phyloP scores from a whole-genome alignment of 2,797 vertebrate genomes.

The Meda fulgida region DNA sequence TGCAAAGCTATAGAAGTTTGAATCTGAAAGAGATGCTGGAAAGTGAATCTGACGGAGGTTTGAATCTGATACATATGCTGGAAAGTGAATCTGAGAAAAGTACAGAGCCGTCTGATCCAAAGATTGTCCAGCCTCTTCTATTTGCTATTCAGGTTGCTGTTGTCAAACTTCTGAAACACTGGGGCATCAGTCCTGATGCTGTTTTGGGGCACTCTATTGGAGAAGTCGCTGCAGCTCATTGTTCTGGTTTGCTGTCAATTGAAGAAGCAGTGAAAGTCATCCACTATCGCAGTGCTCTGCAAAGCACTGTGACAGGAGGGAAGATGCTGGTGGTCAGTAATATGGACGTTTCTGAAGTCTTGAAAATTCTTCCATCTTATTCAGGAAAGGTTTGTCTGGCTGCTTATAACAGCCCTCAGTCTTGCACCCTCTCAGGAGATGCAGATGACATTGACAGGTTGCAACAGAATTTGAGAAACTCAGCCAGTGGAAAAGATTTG shows the following conservation, averaged over 20 bases:
- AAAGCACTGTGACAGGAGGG: slow-evolving; percentile 78
- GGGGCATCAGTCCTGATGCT: slow-evolving; percentile 81
- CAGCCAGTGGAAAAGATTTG: slow-evolving; percentile 72
- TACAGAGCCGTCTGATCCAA: slow-evolving; percentile 72
- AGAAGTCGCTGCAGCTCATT: slow-evolving; percentile 86
- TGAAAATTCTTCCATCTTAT: slow-evolving; percentile 68
- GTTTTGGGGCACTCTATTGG: slow-evolving; percentile 85
- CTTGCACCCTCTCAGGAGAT: slow-evolving; percentile 87
- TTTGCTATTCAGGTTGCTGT: slow-evolving; percentile 87
- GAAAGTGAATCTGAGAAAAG: slow-evolving; percentile 66
- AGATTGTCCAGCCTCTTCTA: slow-evolving; percentile 83
- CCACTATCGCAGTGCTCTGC: slow-evolving; percentile 80
- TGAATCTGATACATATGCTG: slow-evolving; percentile 74
- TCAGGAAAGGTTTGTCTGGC: slow-evolving; percentile 79
- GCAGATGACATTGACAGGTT: slow-evolving; percentile 72
- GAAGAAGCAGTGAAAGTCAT: slow-evolving; percentile 86
- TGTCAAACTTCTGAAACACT: slow-evolving; percentile 76
- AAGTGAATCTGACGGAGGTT: slow-evolving; percentile 59
- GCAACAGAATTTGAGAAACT: slow-evolving; percentile 69
- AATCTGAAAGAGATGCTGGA: slow-evolving; percentile 74
- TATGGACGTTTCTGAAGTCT: slow-evolving; percentile 77
- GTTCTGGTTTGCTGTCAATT: slow-evolving; percentile 85
- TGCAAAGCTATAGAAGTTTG: slow-evolving; percentile 66
- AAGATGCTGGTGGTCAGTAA: slow-evolving; percentile 88
- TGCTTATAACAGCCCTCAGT: slow-evolving; percentile 84